Evolutionary conservation across 1,140 invertebrate species (phyloP).

Genomic region (Capitella teleta): DNA sequence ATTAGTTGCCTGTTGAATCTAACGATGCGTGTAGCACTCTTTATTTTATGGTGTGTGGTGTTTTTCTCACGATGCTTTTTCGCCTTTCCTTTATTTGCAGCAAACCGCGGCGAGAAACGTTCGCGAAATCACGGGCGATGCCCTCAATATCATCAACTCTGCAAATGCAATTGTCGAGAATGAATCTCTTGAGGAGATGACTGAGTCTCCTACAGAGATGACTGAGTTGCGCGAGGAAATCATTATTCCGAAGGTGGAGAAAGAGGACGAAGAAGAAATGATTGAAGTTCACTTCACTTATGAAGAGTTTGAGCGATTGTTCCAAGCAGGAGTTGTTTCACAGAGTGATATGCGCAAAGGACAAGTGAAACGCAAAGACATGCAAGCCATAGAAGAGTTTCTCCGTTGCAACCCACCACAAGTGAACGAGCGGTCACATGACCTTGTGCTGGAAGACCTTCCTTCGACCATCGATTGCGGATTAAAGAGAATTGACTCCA

Average conservation of each 20-base stretch:
- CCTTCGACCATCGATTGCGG: constrained; percentile 15
- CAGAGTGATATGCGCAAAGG: not conserved
- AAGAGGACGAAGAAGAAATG: not conserved
- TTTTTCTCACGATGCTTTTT: too few species aligned
- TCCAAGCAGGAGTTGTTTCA: not conserved
- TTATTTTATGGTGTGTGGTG: too few species aligned
- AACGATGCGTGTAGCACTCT: too few species aligned
- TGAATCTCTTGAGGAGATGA: too few species aligned
- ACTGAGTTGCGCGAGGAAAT: not conserved
- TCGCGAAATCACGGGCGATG: constrained; percentile 20
- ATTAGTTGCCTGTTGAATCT: too few species aligned
- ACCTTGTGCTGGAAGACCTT: not conserved
- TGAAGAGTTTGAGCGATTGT: constrained; percentile 2
- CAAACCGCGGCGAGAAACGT: too few species aligned
- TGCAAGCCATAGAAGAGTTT: not conserved
- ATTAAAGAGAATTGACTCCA: constrained; percentile 14
- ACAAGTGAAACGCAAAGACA: not conserved
- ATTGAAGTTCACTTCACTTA: constrained; percentile 1
- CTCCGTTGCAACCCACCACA: not conserved
- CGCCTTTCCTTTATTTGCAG: too few species aligned
- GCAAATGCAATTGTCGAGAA: constrained; percentile 21
- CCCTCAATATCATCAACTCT: constrained; percentile 20
- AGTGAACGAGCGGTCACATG: not conserved
- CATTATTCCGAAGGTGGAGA: not conserved
- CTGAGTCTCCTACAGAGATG: too few species aligned